Evolutionary conservation across 1,140 invertebrate genomes (phyloP).

Genomic region (Ericerus pela): DNA sequence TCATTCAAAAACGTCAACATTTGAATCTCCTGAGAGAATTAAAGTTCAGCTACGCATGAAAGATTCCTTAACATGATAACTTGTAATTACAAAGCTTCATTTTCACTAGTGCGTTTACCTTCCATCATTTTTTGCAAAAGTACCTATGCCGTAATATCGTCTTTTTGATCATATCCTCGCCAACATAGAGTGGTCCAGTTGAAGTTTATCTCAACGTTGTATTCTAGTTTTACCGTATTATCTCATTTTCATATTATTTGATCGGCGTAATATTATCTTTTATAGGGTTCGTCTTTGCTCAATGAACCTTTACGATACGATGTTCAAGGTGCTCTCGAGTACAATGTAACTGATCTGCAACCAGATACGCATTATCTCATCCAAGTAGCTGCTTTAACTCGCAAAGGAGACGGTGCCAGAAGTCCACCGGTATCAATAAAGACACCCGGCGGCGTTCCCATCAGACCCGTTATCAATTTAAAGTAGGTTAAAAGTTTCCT

Average conservation of each 20-base stretch:
- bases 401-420: constrained; percentile 85
- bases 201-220: too few species aligned
- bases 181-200: too few species aligned
- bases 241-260: background rate
- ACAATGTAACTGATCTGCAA: constrained; percentile 74
- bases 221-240: background rate
- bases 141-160: too few species aligned
- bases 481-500: constrained; percentile 46
- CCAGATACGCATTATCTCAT: constrained; percentile 86
- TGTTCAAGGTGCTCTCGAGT: constrained; percentile 62
- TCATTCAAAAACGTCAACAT: too few species aligned
- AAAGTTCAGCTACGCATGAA: too few species aligned
- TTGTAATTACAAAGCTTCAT: too few species aligned
- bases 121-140: too few species aligned
- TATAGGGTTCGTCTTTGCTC: constrained; percentile 57
- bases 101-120: too few species aligned
- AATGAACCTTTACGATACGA: constrained; percentile 72
- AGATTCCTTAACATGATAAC: too few species aligned
- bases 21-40: too few species aligned
- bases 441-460: constrained; percentile 86
- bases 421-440: constrained; percentile 64
- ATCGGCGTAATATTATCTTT: constrained; percentile 17
- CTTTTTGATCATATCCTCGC: too few species aligned
- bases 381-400: constrained; percentile 81
- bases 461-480: constrained; percentile 64